A percentile compares a stretch with the other conserved stretches of the same genome.
Conservation (phyloP, 2,113 vertebrate genomes). For the Oncorhynchus keta region DNA sequence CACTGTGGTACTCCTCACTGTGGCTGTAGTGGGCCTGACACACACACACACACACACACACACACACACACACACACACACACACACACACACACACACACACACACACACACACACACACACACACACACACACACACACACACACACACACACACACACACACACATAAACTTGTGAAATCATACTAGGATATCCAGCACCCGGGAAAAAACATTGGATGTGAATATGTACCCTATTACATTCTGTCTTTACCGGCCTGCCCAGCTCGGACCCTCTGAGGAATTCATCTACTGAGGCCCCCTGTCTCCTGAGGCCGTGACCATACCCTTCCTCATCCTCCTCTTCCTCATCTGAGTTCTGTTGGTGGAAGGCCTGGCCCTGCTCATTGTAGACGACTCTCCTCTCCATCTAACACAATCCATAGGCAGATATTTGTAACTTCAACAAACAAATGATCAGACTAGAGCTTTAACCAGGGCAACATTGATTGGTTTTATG, state of each 20-base stretch:
- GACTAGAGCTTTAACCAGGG: no score
- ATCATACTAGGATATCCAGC: neutral
- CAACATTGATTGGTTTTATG: no score
- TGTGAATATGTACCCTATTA: neutral
- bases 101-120: conserved; percentile 20
- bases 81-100: neutral
- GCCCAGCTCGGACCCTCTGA: conserved; percentile 90
- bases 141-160: conserved; percentile 1
- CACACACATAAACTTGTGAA: neutral
- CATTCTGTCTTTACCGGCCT: conserved; percentile 80
- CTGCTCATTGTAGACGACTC: conserved; percentile 67
- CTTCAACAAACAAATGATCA: no score
- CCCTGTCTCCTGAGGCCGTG: conserved; percentile 78
- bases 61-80: no score
- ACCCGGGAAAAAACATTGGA: neutral
- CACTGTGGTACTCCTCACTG: conserved; percentile 91
- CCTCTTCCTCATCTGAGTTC: conserved; percentile 82
- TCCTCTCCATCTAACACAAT: conserved; percentile 81
- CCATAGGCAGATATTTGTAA: neutral
- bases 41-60: no score
- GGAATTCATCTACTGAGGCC: conserved; percentile 92
- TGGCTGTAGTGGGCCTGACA: conserved; percentile 86
- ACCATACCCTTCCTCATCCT: conserved; percentile 85
- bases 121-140: neutral
- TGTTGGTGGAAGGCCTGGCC: conserved; percentile 73